A percentile compares a stretch with the other conserved stretches of the same genome.
Conservation (phyloP, 2,113 vertebrate species). For the Ardeotis arabs region DNA sequence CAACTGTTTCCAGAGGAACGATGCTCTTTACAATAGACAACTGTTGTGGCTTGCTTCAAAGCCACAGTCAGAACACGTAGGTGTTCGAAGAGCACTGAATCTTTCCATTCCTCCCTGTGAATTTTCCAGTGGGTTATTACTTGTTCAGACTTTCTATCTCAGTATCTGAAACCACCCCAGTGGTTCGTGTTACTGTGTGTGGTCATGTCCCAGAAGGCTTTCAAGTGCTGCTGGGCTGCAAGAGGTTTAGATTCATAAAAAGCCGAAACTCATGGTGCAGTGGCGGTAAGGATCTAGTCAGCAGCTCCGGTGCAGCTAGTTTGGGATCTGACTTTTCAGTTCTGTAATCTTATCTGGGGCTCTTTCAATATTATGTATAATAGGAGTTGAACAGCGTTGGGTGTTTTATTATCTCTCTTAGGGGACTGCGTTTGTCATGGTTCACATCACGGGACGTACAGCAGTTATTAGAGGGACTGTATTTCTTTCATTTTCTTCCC, state of each 20-base stretch:
- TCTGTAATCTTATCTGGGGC: background rate
- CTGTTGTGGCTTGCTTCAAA: slow-evolving; percentile 62
- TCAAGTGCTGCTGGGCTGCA: background rate
- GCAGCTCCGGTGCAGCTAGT: background rate
- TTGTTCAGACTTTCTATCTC: background rate
- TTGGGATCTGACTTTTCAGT: background rate
- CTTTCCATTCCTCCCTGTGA: slow-evolving; percentile 61
- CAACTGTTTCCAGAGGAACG: slow-evolving; percentile 79
- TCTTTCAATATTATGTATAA: background rate
- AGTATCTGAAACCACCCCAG: background rate
- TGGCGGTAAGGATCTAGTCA: background rate
- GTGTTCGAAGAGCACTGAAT: slow-evolving; percentile 54
- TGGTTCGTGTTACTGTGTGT: background rate
- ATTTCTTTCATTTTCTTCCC: background rate
- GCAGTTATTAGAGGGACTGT: background rate
- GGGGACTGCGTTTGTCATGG: background rate
- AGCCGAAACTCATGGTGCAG: fast-evolving
- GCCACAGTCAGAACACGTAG: slow-evolving; percentile 54
- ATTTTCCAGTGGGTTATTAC: slow-evolving; percentile 71
- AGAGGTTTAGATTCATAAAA: background rate
- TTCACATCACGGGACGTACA: background rate
- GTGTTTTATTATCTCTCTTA: background rate
- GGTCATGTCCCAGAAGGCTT: background rate
- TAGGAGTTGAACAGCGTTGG: background rate
- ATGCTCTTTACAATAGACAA: slow-evolving; percentile 29